Evolutionary conservation across 2,797 vertebrate genomes (phyloP), one percentile per base, ranked within the genome.

Genomic region (Pseudopleuronectes americanus): DNA sequence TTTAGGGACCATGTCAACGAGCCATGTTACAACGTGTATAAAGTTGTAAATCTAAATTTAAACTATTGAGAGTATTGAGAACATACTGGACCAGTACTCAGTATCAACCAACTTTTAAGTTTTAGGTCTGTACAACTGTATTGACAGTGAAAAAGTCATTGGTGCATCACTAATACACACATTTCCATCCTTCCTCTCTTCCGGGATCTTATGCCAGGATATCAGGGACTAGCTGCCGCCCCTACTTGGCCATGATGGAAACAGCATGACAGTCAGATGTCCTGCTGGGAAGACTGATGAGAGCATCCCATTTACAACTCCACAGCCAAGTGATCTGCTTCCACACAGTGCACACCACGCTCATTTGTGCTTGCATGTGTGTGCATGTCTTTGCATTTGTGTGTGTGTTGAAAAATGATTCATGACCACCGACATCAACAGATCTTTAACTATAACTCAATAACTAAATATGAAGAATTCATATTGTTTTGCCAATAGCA

Each of bases 231-330:
- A 71, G 85, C 76, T 76, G 63, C 81, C 45, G 64, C 76, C 65
- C 65, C 66, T 62, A 57, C 73, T 85, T 76, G 77, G 78, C 80
- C 76, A 67, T 92, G 93, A 94, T 93, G 91, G 90, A 94, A 93
- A 88, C 93, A 94, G 93, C 89, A 74, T 89, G 93, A 93, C 90
- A 89, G 90, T 87, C 86, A 80, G 85, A 82, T 53, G 72, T 89
- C 94, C 87, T 88, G 90, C 92, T 90, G 93, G 67, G 91, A 93
- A 92, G 92, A 93, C 93, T 93, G 94, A 95, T 95, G 93, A 94
- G 85, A 90, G 86, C 88, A 80, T 93, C 92, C 86, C 84, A 92
- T 94, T 93, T 93, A 90, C 90, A 92, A 90, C 89, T 87, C 89
- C 76, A 78, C 89, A 90, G 90, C 91, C 87, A 91, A 91, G 84